Conservation (phyloP, 2,888 invertebrate genomes). For the Leptinotarsa juncta region DNA sequence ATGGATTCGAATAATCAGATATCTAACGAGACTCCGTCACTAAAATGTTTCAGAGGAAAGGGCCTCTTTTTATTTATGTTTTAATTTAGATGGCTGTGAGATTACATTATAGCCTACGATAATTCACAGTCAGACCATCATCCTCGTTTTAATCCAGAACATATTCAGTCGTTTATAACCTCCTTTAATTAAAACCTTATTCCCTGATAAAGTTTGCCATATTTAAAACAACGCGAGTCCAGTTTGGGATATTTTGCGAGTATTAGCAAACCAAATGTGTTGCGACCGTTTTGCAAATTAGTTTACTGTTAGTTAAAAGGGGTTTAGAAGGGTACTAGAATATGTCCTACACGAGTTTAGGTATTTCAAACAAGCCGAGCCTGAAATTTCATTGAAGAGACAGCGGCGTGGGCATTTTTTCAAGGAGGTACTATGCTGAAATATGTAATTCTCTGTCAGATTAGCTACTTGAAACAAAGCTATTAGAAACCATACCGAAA, state of each 20-base stretch:
- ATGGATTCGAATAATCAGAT: neutral
- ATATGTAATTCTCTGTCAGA: too few species aligned
- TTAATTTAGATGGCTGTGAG: conserved; percentile 29
- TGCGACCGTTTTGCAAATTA: conserved; percentile 50
- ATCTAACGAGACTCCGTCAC: neutral
- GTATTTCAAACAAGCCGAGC: conserved; percentile 34
- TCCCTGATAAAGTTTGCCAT: conserved; percentile 45
- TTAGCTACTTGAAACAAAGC: too few species aligned
- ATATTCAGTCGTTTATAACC: conserved; percentile 35
- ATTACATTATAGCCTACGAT: conserved; percentile 21
- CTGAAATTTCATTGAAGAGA: conserved; percentile 33
- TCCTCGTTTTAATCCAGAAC: conserved; percentile 27
- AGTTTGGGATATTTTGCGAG: conserved; percentile 41
- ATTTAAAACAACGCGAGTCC: conserved; percentile 45
- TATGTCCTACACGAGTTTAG: conserved; percentile 40
- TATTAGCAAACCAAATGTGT: conserved; percentile 51
- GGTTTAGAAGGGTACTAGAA: conserved; percentile 42
- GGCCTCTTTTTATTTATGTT: conserved; percentile 28
- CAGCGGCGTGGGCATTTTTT: conserved; percentile 19
- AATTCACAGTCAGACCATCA: conserved; percentile 21
- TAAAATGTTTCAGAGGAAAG: neutral
- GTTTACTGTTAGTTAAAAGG: conserved; percentile 48
- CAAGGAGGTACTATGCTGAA: neutral
- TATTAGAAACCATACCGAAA: neutral
- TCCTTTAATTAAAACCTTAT: conserved; percentile 48